Evolutionary conservation across 2,888 invertebrate species (phyloP).

Genomic region (Drosophila neonasuta): DNA sequence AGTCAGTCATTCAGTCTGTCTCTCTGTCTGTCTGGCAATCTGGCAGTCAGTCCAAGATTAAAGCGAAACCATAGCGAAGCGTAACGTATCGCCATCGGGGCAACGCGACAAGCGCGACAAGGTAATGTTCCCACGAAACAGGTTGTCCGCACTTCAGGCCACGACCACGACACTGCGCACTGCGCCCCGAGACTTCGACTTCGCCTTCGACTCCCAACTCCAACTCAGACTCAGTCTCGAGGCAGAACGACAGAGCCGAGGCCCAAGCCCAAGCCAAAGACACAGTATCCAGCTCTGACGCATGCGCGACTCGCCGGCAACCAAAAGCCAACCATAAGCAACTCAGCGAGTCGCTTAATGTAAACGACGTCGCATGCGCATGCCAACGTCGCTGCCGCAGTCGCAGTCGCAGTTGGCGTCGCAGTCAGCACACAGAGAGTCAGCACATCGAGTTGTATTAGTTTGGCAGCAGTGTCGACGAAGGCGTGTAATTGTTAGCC

Average conservation of each 20-base stretch:
- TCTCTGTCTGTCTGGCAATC: conserved; percentile 9
- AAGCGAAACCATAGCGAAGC: conserved; percentile 76
- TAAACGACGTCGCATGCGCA: conserved; percentile 72
- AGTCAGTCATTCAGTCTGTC: conserved; percentile 1
- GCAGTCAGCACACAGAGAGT: conserved; percentile 18
- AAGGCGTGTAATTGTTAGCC: conserved; percentile 76
- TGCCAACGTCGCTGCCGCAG: conserved; percentile 57
- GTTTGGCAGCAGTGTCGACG: conserved; percentile 59
- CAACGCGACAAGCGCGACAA: conserved; percentile 77
- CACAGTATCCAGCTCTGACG: conserved; percentile 58
- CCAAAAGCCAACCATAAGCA: conserved; percentile 32
- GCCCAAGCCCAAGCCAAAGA: conserved; percentile 16
- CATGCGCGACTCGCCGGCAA: conserved; percentile 59
- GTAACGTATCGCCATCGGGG: conserved; percentile 76
- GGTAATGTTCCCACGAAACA: conserved; percentile 82
- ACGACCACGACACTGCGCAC: conserved; percentile 61
- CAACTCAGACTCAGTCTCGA: conserved; percentile 23
- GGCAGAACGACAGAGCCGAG: conserved; percentile 20
- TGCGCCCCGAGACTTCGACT: conserved; percentile 23
- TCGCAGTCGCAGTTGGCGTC: conserved; percentile 15
- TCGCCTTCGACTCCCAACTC: conserved; percentile 11
- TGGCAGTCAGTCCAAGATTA: conserved; percentile 62
- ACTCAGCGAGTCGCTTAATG: conserved; percentile 57
- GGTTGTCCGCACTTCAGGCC: conserved; percentile 80
- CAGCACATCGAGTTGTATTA: conserved; percentile 51